A percentile compares a stretch with the other conserved stretches of the same genome.
phyloP scores from a whole-genome alignment of 2,888 invertebrate species.

The Drosophila formosana region DNA sequence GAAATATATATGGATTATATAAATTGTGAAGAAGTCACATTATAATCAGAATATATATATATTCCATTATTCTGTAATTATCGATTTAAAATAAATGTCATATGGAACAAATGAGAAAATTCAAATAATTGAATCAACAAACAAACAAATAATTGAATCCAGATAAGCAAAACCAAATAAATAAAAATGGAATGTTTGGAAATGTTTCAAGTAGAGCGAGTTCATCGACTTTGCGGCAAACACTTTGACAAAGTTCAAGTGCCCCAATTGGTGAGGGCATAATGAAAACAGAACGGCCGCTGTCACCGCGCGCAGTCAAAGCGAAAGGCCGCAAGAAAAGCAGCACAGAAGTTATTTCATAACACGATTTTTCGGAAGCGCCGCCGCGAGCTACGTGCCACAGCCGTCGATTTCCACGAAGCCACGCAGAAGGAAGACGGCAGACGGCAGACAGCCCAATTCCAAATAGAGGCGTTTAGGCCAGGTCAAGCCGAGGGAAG shows the following conservation, averaged over 20 bases:
- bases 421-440: slow-evolving; percentile 2
- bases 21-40: no score
- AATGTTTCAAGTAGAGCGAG: no score
- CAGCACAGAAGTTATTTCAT: slow-evolving; percentile 61
- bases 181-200: no score
- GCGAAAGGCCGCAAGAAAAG: slow-evolving; percentile 21
- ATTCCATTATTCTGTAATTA: no score
- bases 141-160: no score
- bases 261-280: slow-evolving; percentile 6
- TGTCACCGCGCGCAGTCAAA: slow-evolving; percentile 16
- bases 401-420: slow-evolving; percentile 44
- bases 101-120: no score
- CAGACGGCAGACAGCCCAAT: slow-evolving; percentile 21
- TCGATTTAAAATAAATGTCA: no score
- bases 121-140: no score
- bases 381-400: slow-evolving; percentile 3
- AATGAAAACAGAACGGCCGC: slow-evolving; percentile 28
- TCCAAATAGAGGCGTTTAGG: slow-evolving; percentile 22
- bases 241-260: background rate
- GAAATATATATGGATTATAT: no score
- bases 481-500: slow-evolving; percentile 15
- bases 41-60: no score
- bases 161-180: no score
- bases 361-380: slow-evolving; percentile 62
- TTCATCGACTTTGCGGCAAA: background rate